Percentiles rank a stretch among this genome's conserved stretches.
Evolutionary conservation across 2,888 invertebrate genomes (phyloP).

Genomic region (Nomada fabriciana): DNA sequence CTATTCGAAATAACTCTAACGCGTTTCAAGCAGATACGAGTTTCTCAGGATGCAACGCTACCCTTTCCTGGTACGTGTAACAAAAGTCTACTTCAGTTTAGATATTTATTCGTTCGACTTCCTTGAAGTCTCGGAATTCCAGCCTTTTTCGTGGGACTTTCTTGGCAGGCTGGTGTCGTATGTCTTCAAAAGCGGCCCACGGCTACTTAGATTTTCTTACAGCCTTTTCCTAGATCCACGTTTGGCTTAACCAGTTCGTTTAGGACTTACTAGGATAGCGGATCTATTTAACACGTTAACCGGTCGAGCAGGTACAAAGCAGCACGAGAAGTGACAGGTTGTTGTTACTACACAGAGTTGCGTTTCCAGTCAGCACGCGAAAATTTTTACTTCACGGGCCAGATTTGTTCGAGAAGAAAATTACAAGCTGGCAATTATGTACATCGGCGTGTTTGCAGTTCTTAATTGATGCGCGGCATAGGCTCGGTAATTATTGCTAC

Average conservation of each 20-base stretch:
- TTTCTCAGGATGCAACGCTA: constrained; percentile 11
- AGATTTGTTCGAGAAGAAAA: constrained; percentile 1
- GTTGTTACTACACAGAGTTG: constrained; percentile 12
- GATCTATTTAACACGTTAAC: constrained; percentile 55
- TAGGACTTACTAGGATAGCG: constrained; percentile 43
- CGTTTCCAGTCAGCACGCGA: constrained; percentile 1
- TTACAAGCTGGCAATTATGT: not conserved
- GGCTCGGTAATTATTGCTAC: no score
- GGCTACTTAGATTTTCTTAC: constrained; percentile 29
- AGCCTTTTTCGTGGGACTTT: constrained; percentile 20
- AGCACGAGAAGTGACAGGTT: constrained; percentile 43
- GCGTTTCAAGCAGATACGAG: constrained; percentile 4
- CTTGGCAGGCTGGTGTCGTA: not conserved
- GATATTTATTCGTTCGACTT: constrained; percentile 45
- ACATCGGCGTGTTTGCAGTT: no score
- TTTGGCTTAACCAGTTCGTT: constrained; percentile 48
- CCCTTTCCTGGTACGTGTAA: constrained; percentile 8
- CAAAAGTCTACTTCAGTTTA: constrained; percentile 22
- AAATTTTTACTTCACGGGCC: constrained; percentile 5
- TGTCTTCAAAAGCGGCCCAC: not conserved
- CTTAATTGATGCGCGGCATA: no score
- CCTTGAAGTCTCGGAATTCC: constrained; percentile 33
- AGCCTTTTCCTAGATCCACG: constrained; percentile 27
- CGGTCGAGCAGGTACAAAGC: constrained; percentile 46
- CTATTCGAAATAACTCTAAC: constrained; percentile 4